Base-by-base conservation (phyloP, 2,113 vertebrate species). In the Propithecus coquereli region DNA sequence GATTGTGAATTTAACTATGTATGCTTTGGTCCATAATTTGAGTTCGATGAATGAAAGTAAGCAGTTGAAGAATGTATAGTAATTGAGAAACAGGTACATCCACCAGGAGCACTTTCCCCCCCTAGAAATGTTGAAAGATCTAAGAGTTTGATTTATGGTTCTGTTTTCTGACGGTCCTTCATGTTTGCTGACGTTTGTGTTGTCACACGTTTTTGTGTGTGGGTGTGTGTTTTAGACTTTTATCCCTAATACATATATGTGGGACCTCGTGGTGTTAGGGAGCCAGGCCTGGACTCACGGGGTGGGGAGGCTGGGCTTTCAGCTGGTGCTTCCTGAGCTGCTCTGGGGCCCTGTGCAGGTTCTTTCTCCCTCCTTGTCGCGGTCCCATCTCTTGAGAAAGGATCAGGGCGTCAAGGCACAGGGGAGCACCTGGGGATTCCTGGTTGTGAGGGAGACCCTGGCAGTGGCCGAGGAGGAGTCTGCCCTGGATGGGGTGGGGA, bases 361-460 rank as follows among this genome's bases (percentile, higher is more conserved):
- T 17, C 59, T n/a, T 71, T 76, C 18, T 7, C 32, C 27, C 12
- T 61, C 10, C 50, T 65, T 20, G 11, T 20, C 81, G 65, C 34
- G 34, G 30, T 54, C 66, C 25, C 27, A 2, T 25, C 30, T 1
- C 5, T 83, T 32, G 30, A 23, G 61, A 20, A 65, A 65, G 32
- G 50, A 57, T 1, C 0, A 77, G 2, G 10, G 2, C 70, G 34
- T 27, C 37, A 1, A 14, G 61, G 74, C 57, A 1, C 1, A 14
- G 57, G 43, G 45, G 82, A 70, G 77, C 40, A 45, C 34, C 37
- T 32, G 17, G 18, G 34, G 0, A 9, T 71, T 59, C 12, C 57
- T n/a, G 8, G 83, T n/a, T 30, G 18, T 8, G 4, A 50, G 74
- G 45, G 32, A 10, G 8, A 9, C 43, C n/a, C 23, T 0, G 3